Base-by-base conservation (phyloP, 1,140 invertebrate genomes). In the Drosophila lacertosa region DNA sequence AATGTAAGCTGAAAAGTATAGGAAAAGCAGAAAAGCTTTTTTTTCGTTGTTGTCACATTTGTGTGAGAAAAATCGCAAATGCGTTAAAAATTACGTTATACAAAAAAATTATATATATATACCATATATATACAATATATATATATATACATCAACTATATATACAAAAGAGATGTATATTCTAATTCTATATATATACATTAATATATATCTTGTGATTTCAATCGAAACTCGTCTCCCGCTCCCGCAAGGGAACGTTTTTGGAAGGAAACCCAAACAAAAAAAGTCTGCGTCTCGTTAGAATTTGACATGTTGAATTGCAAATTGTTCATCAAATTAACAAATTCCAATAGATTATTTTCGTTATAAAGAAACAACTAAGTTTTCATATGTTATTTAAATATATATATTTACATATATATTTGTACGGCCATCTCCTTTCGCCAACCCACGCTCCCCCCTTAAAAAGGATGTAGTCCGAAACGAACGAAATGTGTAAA, bases 221-320 rank as follows among this genome's bases (percentile, higher is more conserved):
- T 84, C 68, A 86, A 80, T 86, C 77, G 74, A 84, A 83, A 76
- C 44, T 80, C 80, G 77, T 84, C 80, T 81, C 77, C 67, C 60
- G 50, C n/a, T 59, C 53, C 47, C 54, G n/a, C 26, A 5, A 6
- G 67, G 51, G 51, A 55, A 11, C 37, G 60, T 5, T 44, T 70
- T 70, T 70, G 67, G 67, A 70, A 70, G 67, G 67, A 55, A 65
- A 55, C 29, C 67, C 80, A 77, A 83, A 62, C 53, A 77, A 74
- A 59, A 68, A 76, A 79, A 84, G 80, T 84, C 81, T 84, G 72
- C 74, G 59, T 64, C 68, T 80, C 63, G 44, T 84, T 76, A 76
- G 72, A 86, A 76, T 76, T 84, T 84, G 76, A 84, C 68, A 70
- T 80, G 77, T 76, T 86, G 72, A 47, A 67, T 80, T 70, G 50